phyloP scores from a whole-genome alignment of 30 jellyfish, hydroid and myxozoan species.

The Turritopsis rubra region DNA sequence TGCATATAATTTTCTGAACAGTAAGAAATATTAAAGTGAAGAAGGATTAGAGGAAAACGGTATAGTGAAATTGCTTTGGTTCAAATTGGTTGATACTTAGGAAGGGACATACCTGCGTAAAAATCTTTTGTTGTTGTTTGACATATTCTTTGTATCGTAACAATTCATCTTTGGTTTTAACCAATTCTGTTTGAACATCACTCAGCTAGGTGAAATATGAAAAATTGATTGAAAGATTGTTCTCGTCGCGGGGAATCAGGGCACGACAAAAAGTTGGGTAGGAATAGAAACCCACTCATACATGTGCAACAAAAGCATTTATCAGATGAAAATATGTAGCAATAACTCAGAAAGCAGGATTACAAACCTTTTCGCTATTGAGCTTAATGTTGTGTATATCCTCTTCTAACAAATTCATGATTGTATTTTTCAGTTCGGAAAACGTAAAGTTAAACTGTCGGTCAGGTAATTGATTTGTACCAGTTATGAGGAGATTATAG shows the following conservation, averaged over 20 bases:
- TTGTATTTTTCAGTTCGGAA: not conserved
- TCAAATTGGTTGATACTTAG: too few species aligned
- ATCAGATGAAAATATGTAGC: too few species aligned
- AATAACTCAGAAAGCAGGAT: too few species aligned
- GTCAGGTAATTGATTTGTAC: not conserved
- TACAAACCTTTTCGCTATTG: not conserved
- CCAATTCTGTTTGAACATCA: not conserved
- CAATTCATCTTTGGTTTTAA: not conserved
- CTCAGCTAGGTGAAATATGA: not conserved
- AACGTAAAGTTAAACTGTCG: not conserved
- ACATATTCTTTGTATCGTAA: not conserved
- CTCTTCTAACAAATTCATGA: not conserved
- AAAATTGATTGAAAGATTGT: too few species aligned
- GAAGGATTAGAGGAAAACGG: too few species aligned
- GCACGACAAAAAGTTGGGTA: too few species aligned
- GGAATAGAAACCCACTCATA: too few species aligned
- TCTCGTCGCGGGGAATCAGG: too few species aligned
- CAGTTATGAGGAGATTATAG: conserved; percentile 1
- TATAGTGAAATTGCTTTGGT: too few species aligned
- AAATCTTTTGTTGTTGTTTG: not conserved
- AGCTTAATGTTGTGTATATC: not conserved
- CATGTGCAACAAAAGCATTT: too few species aligned
- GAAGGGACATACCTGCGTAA: not conserved
- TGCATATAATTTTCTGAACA: too few species aligned
- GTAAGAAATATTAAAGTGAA: too few species aligned